Evolutionary conservation across 1,140 invertebrate species (phyloP).

Genomic region (Bombus huntii): DNA sequence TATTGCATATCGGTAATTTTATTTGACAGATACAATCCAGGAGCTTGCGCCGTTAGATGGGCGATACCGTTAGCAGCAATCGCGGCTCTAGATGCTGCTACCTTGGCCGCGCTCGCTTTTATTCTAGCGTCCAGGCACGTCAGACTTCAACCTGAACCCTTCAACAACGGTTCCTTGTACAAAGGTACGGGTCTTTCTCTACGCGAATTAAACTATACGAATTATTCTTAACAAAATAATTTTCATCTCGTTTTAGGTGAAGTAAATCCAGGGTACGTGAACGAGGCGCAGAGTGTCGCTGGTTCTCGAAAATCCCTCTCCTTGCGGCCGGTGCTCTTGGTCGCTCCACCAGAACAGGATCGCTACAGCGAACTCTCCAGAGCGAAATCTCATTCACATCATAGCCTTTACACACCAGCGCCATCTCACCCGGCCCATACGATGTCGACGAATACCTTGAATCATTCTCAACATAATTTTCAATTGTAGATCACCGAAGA

Average conservation of each 20-base stretch:
- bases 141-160: conserved; percentile 91
- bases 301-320: conserved; percentile 93
- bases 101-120: conserved; percentile 95
- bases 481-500: conserved; percentile 70
- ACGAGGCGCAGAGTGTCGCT: conserved; percentile 90
- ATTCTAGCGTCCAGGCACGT: conserved; percentile 95
- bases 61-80: conserved; percentile 97
- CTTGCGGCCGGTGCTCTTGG: conserved; percentile 92
- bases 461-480: conserved; percentile 80
- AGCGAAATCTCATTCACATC: conserved; percentile 81
- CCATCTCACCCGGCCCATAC: conserved; percentile 79
- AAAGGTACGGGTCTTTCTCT: conserved; percentile 78
- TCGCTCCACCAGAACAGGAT: conserved; percentile 86
- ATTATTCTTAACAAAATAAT: no score
- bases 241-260: conserved; percentile 85
- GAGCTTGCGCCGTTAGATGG: conserved; percentile 95
- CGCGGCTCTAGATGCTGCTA: conserved; percentile 94
- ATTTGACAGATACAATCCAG: conserved; percentile 84
- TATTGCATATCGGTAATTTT: neutral
- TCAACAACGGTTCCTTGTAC: conserved; percentile 85
- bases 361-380: conserved; percentile 81
- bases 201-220: neutral
- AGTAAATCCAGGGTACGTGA: conserved; percentile 92
- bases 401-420: conserved; percentile 78
- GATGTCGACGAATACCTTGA: conserved; percentile 80